These are phyloP conservation scores for Eulemur mongoz DNA, from an alignment of 2,797 vertebrate species.

Conservation along the genomic window DNA sequence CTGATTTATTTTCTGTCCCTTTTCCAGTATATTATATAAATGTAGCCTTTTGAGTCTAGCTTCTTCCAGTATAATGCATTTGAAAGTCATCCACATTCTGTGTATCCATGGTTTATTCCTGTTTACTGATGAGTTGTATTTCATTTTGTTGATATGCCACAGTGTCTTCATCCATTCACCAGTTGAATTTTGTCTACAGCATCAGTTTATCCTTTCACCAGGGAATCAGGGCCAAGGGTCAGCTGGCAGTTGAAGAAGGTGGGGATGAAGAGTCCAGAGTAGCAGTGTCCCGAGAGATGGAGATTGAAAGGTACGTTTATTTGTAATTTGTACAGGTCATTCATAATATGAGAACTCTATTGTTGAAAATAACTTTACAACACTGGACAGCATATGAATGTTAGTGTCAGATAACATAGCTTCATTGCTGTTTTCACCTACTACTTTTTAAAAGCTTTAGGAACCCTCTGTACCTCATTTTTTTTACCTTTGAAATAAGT, in stretches of 20 bases:
- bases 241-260: neutral
- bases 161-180: neutral
- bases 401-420: neutral
- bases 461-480: neutral
- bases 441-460: neutral
- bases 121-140: neutral
- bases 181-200: neutral
- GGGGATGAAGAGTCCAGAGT: neutral
- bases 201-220: neutral
- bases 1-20: neutral
- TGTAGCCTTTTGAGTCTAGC: neutral
- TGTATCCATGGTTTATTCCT: neutral
- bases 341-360: neutral
- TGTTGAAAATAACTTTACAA: neutral
- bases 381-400: neutral
- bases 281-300: neutral
- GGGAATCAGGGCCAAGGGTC: neutral
- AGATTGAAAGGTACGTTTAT: neutral
- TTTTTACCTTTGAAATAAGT: neutral
- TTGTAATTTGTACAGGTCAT: neutral
- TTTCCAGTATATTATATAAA: neutral
- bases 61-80: neutral
- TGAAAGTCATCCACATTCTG: neutral
- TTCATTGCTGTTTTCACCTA: neutral
- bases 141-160: neutral